A percentile compares a stretch with the other conserved stretches of the same genome.
These are phyloP conservation scores for Clavelina lepadiformis DNA, from an alignment of 23 tunicate genomes.

Conservation along the genomic window DNA sequence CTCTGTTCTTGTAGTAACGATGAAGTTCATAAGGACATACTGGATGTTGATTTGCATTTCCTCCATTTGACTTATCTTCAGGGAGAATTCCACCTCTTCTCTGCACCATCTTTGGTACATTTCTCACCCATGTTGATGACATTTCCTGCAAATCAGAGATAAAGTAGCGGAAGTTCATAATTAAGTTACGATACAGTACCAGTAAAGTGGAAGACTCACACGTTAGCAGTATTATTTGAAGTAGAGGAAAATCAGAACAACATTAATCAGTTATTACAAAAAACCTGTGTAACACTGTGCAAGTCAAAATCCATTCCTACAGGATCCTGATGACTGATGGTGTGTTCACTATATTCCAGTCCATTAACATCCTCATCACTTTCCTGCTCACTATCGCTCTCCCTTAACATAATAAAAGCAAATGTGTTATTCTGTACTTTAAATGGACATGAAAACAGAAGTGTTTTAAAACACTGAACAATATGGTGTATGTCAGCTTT, in stretches of 20 bases:
- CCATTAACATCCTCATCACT: conserved; percentile 24
- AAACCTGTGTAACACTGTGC: conserved; percentile 74
- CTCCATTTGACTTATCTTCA: conserved; percentile 23
- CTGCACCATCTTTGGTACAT: conserved; percentile 81
- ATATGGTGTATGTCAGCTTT: too few species aligned
- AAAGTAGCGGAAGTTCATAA: too few species aligned
- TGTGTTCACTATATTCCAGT: conserved; percentile 86
- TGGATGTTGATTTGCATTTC: background rate
- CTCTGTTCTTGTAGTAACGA: background rate
- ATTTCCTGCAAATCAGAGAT: conserved; percentile 76
- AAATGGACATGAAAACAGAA: too few species aligned
- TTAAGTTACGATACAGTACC: background rate
- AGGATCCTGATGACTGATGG: conserved; percentile 86
- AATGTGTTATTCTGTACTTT: too few species aligned
- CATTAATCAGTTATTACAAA: background rate
- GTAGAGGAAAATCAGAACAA: background rate
- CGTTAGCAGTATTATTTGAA: background rate
- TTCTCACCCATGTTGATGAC: conserved; percentile 69
- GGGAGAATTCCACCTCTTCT: conserved; percentile 78
- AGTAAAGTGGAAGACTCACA: too few species aligned
- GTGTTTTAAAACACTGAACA: too few species aligned
- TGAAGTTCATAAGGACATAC: background rate
- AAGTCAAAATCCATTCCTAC: conserved; percentile 77
- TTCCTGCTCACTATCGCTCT: background rate
- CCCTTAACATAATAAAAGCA: too few species aligned